phyloP scores from a whole-genome alignment of 2,797 vertebrate species.

The Poliocrania exsul region DNA sequence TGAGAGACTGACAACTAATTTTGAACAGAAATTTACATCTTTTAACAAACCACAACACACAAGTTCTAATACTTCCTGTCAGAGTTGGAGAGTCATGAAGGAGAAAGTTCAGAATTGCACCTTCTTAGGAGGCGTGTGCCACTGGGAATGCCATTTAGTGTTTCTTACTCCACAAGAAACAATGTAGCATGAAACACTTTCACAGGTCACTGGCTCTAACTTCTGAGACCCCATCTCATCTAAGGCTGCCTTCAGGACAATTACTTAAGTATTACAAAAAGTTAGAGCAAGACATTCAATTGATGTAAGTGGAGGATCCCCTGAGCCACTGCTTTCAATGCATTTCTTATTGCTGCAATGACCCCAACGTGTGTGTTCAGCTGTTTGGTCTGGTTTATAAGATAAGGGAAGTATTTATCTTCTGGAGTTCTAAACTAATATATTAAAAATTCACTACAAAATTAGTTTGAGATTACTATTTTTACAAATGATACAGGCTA shows the following conservation, averaged over 20 bases:
- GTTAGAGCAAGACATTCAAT: not conserved
- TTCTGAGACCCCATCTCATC: not conserved
- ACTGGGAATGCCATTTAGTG: not conserved
- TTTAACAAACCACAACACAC: slow-evolving; percentile 15
- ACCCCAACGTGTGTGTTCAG: not conserved
- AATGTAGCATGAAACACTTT: not conserved
- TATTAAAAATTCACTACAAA: not conserved
- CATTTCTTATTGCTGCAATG: not conserved
- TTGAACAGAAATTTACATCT: slow-evolving; percentile 44
- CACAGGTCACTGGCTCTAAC: not conserved
- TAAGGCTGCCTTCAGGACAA: not conserved
- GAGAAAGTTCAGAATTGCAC: not conserved
- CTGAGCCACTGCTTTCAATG: not conserved
- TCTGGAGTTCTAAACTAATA: not conserved
- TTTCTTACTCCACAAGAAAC: not conserved
- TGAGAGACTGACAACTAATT: slow-evolving; percentile 35
- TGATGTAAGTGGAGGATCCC: not conserved
- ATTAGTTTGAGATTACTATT: not conserved
- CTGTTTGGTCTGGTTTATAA: not conserved
- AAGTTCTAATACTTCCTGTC: not conserved
- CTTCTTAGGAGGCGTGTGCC: not conserved
- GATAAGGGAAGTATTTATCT: not conserved
- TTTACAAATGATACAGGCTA: not conserved
- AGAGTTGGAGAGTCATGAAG: not conserved
- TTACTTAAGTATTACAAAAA: not conserved